Evolutionary conservation across 2,113 vertebrate genomes (phyloP).

Genomic region (Poecile atricapillus): DNA sequence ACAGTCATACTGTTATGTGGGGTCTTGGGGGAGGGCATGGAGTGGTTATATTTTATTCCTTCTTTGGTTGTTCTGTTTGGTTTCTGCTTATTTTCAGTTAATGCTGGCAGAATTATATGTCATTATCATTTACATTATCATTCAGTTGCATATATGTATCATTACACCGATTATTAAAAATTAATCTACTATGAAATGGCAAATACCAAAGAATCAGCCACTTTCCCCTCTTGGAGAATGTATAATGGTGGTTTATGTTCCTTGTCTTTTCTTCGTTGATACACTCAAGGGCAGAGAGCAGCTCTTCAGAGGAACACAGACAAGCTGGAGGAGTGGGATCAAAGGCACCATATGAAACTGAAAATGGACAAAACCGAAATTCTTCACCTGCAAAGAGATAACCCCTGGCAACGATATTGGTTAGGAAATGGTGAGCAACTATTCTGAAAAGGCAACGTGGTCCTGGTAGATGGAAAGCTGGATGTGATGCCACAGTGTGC

Average conservation of each 20-base stretch:
- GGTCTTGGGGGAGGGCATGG: fast-evolving
- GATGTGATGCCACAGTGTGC: not conserved
- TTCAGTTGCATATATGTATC: not conserved
- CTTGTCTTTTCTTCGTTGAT: not conserved
- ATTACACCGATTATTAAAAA: not conserved
- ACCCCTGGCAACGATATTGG: not conserved
- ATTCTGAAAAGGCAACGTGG: not conserved
- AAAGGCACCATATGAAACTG: not conserved
- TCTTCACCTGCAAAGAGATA: not conserved
- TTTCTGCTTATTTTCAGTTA: not conserved
- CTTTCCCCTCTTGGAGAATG: not conserved
- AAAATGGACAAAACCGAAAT: not conserved
- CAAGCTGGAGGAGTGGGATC: not conserved
- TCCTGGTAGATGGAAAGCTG: not conserved
- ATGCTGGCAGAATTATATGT: not conserved
- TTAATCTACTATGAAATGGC: not conserved
- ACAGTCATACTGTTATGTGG: not conserved
- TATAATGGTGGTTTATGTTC: not conserved
- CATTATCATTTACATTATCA: not conserved
- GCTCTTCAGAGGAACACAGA: not conserved
- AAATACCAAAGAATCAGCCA: not conserved
- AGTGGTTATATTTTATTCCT: not conserved
- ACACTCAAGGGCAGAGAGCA: not conserved
- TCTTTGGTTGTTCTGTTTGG: not conserved
- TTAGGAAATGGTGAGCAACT: not conserved